Conservation (phyloP, 2,888 invertebrate species). For the Temnothorax rugatulus region DNA sequence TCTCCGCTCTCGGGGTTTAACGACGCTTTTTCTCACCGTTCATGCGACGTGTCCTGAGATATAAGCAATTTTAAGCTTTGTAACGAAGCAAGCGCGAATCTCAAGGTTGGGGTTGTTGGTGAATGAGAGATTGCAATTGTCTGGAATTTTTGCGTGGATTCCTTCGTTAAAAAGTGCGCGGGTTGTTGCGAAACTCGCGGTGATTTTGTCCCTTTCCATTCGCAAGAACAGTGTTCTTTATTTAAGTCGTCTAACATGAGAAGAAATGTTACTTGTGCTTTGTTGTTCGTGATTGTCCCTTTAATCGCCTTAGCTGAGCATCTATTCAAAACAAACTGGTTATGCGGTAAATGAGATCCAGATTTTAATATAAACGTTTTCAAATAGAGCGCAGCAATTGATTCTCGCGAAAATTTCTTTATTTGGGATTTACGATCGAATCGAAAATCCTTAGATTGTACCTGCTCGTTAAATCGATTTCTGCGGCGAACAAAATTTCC, state of each 20-base stretch:
- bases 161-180: neutral
- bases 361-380: constrained; percentile 4
- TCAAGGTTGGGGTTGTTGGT: constrained; percentile 54
- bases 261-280: constrained; percentile 6
- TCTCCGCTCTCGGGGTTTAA: constrained; percentile 32
- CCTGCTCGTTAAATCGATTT: neutral
- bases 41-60: constrained; percentile 67
- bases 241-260: neutral
- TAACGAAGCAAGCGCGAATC: constrained; percentile 57
- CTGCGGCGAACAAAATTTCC: neutral
- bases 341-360: neutral
- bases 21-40: constrained; percentile 48
- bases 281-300: neutral
- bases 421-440: neutral
- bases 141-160: constrained; percentile 44
- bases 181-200: neutral
- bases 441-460: neutral
- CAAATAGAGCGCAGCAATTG: neutral
- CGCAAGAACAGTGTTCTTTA: neutral
- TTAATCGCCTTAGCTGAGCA: neutral
- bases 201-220: neutral
- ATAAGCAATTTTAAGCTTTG: constrained; percentile 63
- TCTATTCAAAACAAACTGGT: constrained; percentile 7
- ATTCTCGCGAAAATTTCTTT: neutral
- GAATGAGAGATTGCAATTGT: constrained; percentile 51